These are phyloP conservation scores for Kryphioiulus occultus DNA, from an alignment of 2,888 invertebrate genomes.

Conservation along the genomic window DNA sequence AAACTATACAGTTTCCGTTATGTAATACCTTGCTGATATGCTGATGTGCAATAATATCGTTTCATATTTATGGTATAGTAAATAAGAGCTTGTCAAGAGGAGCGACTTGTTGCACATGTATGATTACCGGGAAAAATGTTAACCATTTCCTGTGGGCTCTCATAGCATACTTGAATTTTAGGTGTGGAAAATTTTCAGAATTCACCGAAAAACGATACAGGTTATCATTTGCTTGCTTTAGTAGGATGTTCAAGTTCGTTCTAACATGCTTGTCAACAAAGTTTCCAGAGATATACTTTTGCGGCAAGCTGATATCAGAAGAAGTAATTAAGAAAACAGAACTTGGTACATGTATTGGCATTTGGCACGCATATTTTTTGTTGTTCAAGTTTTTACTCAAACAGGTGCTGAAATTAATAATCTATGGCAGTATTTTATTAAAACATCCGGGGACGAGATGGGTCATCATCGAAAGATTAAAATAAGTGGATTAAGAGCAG, in stretches of 20 bases:
- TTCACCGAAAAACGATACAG: neutral
- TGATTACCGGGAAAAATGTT: neutral
- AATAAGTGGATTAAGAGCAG: constrained; percentile 8
- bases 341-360: neutral
- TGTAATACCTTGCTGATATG: neutral
- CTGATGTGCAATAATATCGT: too few species aligned
- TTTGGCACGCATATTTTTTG: neutral
- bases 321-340: neutral
- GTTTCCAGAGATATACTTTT: neutral
- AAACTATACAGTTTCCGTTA: too few species aligned
- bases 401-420: neutral
- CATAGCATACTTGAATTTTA: neutral
- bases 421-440: neutral
- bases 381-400: neutral
- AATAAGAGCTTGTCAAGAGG: neutral
- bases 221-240: neutral
- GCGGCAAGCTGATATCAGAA: neutral
- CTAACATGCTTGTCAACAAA: neutral
- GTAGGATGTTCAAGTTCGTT: neutral
- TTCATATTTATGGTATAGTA: neutral
- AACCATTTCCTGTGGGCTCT: neutral
- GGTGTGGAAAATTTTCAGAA: neutral
- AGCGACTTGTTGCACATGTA: neutral
- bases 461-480: neutral
- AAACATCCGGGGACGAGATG: neutral